Percentiles rank a stretch among this genome's conserved stretches.
phyloP scores from a whole-genome alignment of 2,797 vertebrate genomes.

The Numenius phaeopus region DNA sequence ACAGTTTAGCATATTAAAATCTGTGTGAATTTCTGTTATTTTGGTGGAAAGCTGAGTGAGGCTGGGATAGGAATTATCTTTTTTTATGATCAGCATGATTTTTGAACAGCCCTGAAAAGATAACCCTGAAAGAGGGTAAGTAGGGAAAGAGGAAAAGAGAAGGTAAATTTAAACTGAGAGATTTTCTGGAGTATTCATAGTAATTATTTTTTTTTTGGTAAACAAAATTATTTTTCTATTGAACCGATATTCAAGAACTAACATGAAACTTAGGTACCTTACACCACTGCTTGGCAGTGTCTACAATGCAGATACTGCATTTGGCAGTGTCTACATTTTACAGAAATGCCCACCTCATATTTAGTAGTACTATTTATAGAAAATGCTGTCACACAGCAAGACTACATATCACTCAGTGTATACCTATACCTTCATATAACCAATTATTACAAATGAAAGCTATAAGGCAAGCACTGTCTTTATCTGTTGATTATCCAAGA shows the following conservation, averaged over 20 bases:
- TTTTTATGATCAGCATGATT: not conserved
- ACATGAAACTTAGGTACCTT: slow-evolving; percentile 32
- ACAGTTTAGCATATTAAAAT: not conserved
- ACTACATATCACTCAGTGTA: not conserved
- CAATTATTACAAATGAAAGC: not conserved
- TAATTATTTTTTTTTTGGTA: not conserved
- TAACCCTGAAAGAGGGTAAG: not conserved
- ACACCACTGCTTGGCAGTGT: slow-evolving; percentile 19
- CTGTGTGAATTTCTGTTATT: not conserved
- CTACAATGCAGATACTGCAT: slow-evolving; percentile 62
- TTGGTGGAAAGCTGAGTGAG: not conserved
- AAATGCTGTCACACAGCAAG: not conserved
- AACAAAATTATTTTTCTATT: not conserved
- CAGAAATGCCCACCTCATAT: slow-evolving; percentile 32
- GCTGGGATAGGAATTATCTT: not conserved
- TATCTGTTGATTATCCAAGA: not conserved
- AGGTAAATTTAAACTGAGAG: not conserved
- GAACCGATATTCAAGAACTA: slow-evolving; percentile 10
- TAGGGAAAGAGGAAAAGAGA: not conserved
- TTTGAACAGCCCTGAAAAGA: not conserved
- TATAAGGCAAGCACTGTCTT: not conserved
- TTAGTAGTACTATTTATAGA: slow-evolving; percentile 63
- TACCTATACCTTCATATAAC: not conserved
- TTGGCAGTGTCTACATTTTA: slow-evolving; percentile 55
- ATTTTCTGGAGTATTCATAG: not conserved